Conservation (phyloP, 2,888 invertebrate species). For the Nipponacmea schrenckii region DNA sequence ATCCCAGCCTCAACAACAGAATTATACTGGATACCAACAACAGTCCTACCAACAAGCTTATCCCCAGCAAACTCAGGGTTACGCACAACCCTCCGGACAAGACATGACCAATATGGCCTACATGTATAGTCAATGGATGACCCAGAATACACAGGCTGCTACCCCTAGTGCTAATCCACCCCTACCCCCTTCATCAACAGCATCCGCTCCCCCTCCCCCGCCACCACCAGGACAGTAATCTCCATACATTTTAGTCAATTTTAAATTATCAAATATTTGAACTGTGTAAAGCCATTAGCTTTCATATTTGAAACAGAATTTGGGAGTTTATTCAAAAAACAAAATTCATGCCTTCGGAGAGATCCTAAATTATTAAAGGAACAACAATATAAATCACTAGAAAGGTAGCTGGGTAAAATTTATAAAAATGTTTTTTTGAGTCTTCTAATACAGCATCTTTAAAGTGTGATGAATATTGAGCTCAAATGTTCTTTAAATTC, state of each 20-base stretch:
- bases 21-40: not conserved
- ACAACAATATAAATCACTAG: too few species aligned
- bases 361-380: too few species aligned
- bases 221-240: conserved; percentile 24
- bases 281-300: too few species aligned
- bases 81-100: conserved; percentile 15
- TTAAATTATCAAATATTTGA: not conserved
- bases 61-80: conserved; percentile 1
- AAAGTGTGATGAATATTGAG: too few species aligned
- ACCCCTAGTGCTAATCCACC: conserved; percentile 17
- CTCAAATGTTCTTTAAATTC: too few species aligned
- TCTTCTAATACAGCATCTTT: too few species aligned
- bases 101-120: conserved; percentile 38
- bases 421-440: too few species aligned
- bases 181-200: conserved; percentile 30
- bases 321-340: too few species aligned
- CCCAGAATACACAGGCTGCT: conserved; percentile 12
- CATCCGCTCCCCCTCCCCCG: conserved; percentile 26
- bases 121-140: conserved; percentile 48
- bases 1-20: conserved; percentile 13
- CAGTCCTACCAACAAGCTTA: conserved; percentile 16
- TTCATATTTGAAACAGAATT: too few species aligned
- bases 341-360: too few species aligned
- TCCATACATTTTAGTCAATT: not conserved
- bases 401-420: too few species aligned